Base-by-base conservation (phyloP, 2,113 vertebrate species). In the Danionella cerebrum region DNA sequence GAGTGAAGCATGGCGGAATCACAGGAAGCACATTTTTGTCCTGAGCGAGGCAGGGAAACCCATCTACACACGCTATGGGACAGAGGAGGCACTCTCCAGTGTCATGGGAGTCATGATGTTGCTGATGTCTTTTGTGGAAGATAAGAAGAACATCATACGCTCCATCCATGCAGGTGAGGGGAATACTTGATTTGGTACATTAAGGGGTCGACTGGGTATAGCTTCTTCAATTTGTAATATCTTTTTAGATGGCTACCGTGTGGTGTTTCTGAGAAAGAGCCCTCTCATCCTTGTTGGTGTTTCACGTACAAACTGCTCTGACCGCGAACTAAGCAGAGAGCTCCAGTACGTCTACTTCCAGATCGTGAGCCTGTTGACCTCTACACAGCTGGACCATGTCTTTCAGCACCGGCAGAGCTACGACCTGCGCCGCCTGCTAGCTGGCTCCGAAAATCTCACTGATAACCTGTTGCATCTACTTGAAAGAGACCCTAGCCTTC, bases 81-180 rank as follows among this genome's bases (percentile, higher is more conserved):
- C 93, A 0, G 96, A 98, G 81, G 96, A 99, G 80, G 94, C 93
- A 0, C 90, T 99, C 41, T 97, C 96, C 71, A 96, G 93, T 87
- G 96, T 92, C 69, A 96, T 95, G 90, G 96, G 96, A 0, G 96
- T 99, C 68, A 97, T 99, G 95, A 95, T 96, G 88, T 94, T 95
- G 0, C 87, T 98, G 0, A 94, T 99, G 22, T 97, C 96, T 22
- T 92, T 99, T 42, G 84, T 98, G 9, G 95, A 99, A 75, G 91
- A 93, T 0, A 89, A 91, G 60, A 96, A 95, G 82, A 97, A 99
- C 0, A 89, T 91, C 59, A 98, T 99, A 53, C 89, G 93, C 39
- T 98, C 96, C 78, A 97, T 99, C 65, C 96, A 97, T 0, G 92
- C 93, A 92, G 96, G 96, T 98, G 82, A 12, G 70, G 14, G 1